phyloP scores from a whole-genome alignment of 2,797 vertebrate species.

The Scolopax bukidnonensis region DNA sequence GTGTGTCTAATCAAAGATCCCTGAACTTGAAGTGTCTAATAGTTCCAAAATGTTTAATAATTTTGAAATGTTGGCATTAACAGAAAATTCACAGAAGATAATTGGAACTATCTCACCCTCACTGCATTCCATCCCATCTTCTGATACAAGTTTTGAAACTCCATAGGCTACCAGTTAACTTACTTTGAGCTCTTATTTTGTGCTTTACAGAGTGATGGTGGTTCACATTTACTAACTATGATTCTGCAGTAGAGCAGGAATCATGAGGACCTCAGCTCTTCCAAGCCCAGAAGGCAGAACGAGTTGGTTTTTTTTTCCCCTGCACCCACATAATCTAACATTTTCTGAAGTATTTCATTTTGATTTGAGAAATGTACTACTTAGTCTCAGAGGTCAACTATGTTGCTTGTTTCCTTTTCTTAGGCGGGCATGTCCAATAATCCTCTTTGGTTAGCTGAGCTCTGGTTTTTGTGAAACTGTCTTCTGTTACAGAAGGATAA shows the following conservation, averaged over 20 bases:
- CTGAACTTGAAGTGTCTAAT: neutral
- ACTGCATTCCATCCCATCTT: neutral
- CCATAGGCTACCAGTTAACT: neutral
- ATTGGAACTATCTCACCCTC: accelerated
- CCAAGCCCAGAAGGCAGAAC: neutral
- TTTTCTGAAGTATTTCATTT: neutral
- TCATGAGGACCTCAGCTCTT: neutral
- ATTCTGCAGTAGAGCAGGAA: neutral
- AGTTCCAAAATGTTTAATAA: neutral
- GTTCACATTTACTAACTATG: accelerated
- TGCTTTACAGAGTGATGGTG: neutral
- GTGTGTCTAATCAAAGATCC: neutral
- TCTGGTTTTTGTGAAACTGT: neutral
- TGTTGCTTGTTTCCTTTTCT: neutral
- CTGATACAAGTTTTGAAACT: neutral
- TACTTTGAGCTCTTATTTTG: neutral
- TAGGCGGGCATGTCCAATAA: neutral
- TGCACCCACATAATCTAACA: neutral
- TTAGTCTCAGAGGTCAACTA: neutral
- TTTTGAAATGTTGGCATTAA: neutral
- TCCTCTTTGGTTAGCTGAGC: neutral
- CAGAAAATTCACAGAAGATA: neutral
- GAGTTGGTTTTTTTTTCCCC: neutral
- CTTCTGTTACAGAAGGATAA: neutral
- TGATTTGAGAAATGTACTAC: neutral